Evolutionary conservation across 1,140 invertebrate genomes (phyloP).

Genomic region (Drosophila mojavensis): DNA sequence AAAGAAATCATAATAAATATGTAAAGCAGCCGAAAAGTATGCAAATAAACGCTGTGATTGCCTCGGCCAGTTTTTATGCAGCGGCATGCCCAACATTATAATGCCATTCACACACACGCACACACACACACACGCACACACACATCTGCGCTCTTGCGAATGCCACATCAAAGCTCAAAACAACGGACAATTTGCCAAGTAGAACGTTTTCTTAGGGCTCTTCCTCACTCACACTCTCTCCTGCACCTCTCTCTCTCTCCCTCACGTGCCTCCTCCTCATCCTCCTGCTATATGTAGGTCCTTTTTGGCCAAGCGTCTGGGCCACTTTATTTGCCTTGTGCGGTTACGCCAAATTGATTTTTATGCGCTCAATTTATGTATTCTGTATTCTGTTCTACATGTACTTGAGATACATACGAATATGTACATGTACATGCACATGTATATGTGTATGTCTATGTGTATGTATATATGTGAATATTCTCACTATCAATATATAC

Average conservation of each 20-base stretch:
- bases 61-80: conserved; percentile 57
- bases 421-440: neutral
- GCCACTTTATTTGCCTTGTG: conserved; percentile 65
- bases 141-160: neutral
- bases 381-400: conserved; percentile 52
- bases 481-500: neutral
- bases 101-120: conserved; percentile 15
- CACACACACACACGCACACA: neutral
- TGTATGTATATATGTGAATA: neutral
- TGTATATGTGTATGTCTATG: neutral
- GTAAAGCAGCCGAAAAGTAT: conserved; percentile 67
- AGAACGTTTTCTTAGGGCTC: conserved; percentile 3
- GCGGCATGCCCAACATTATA: conserved; percentile 49
- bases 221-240: neutral
- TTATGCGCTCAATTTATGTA: conserved; percentile 76
- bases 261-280: neutral
- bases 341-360: conserved; percentile 80
- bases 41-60: conserved; percentile 70
- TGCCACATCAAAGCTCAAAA: conserved; percentile 15
- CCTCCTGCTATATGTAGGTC: neutral
- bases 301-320: conserved; percentile 21
- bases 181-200: conserved; percentile 33
- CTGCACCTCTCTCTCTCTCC: neutral
- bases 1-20: conserved; percentile 57
- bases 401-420: neutral